A percentile compares a stretch with the other conserved stretches of the same genome.
Conservation (phyloP, 2,888 invertebrate genomes). For the Sminthurides aquaticus region DNA sequence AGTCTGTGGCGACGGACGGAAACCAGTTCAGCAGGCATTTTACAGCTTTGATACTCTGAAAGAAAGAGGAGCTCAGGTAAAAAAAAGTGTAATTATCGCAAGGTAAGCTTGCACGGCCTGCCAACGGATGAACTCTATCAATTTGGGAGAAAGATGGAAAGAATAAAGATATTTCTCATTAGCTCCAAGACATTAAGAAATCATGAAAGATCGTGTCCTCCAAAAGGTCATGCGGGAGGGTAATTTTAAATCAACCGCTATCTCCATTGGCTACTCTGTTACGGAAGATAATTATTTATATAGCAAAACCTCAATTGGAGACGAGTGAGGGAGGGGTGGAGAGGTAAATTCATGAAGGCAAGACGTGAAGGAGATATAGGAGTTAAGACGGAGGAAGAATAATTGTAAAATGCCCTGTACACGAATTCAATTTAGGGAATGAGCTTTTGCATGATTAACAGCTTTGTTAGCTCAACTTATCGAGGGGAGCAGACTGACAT, state of each 20-base stretch:
- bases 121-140: background rate
- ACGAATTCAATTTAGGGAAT: conserved; percentile 22
- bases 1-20: no score
- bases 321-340: background rate
- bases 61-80: background rate
- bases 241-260: background rate
- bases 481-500: conserved; percentile 1
- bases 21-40: background rate
- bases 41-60: background rate
- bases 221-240: background rate
- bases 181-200: background rate
- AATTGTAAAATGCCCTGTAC: conserved; percentile 5
- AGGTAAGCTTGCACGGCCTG: background rate
- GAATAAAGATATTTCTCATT: background rate
- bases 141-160: background rate
- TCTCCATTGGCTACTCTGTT: background rate
- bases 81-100: background rate
- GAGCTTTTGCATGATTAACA: conserved; percentile 9
- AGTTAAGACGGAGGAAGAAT: background rate
- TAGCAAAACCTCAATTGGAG: background rate
- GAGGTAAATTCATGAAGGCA: background rate
- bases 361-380: background rate
- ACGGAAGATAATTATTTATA: background rate
- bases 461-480: background rate
- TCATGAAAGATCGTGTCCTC: background rate